Evolutionary conservation across 64 coral and sea anemone genomes (phyloP).

Genomic region (Actinia equina): DNA sequence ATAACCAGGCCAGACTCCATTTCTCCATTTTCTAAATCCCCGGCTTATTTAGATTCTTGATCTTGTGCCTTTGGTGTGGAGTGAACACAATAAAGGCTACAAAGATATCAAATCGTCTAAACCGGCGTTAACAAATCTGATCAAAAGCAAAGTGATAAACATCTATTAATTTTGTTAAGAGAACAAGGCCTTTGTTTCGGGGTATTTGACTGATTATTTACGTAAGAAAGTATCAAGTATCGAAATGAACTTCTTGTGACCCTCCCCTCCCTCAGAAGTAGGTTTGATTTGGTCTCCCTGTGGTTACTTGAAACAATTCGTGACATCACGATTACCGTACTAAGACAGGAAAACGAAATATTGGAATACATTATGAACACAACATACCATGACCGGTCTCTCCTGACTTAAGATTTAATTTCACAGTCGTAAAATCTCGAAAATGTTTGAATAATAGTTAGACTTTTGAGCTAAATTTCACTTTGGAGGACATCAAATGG

Average conservation of each 20-base stretch:
- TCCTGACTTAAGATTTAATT: background rate
- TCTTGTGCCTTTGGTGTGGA: too few relatives aligned
- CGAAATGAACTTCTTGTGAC: background rate
- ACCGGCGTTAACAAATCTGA: background rate
- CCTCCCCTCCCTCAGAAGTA: background rate
- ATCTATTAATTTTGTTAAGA: background rate
- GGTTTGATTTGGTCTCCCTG: background rate
- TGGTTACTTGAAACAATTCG: background rate
- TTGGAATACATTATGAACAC: background rate
- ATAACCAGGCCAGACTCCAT: background rate
- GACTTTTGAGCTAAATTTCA: background rate
- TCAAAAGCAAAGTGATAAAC: background rate
- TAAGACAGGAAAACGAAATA: background rate
- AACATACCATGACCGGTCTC: background rate
- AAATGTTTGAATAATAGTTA: background rate
- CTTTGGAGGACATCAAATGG: background rate
- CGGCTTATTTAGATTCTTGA: too few relatives aligned
- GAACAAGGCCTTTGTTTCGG: background rate
- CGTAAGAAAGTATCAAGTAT: background rate
- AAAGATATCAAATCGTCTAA: background rate
- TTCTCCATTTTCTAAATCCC: background rate
- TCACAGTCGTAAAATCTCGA: background rate
- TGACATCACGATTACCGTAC: background rate
- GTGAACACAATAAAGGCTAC: background rate
- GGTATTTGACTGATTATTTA: background rate